A percentile compares a stretch with the other conserved stretches of the same genome.
Evolutionary conservation across 2,113 vertebrate species (phyloP).

Genomic region (Paralichthys olivaceus): DNA sequence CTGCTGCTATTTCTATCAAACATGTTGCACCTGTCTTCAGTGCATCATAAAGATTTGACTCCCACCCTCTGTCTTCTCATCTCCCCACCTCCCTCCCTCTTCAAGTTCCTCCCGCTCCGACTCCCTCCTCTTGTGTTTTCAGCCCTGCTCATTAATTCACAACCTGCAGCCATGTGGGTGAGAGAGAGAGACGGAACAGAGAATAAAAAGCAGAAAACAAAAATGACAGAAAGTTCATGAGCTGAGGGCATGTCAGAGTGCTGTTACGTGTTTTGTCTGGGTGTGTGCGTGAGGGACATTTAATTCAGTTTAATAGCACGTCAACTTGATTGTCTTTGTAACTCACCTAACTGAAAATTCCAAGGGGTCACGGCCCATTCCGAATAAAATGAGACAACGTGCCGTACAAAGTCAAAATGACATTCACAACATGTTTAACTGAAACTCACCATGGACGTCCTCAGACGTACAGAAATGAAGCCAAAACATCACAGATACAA

Average conservation of each 20-base stretch:
- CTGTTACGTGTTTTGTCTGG: slow-evolving; percentile 3
- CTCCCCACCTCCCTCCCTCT: background rate
- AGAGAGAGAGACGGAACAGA: background rate
- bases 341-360: slow-evolving; percentile 4
- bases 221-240: slow-evolving; percentile 34
- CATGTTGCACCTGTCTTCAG: slow-evolving; percentile 29
- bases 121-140: slow-evolving; percentile 16
- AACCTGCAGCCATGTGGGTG: slow-evolving; percentile 58
- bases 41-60: slow-evolving; percentile 10
- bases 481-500: background rate
- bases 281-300: background rate
- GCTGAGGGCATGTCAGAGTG: slow-evolving; percentile 1
- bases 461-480: no score
- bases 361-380: background rate
- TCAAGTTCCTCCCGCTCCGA: background rate
- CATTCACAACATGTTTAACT: background rate
- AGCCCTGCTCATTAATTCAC: slow-evolving; percentile 63
- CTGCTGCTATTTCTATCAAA: slow-evolving; percentile 51
- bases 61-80: slow-evolving; percentile 16
- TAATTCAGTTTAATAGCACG: slow-evolving; percentile 1
- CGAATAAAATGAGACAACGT: slow-evolving; percentile 3
- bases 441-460: background rate
- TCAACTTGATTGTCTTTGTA: slow-evolving; percentile 9
- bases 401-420: background rate
- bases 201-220: slow-evolving; percentile 29